phyloP scores from a whole-genome alignment of 2,113 vertebrate species.

The Dolichotis patagonum region DNA sequence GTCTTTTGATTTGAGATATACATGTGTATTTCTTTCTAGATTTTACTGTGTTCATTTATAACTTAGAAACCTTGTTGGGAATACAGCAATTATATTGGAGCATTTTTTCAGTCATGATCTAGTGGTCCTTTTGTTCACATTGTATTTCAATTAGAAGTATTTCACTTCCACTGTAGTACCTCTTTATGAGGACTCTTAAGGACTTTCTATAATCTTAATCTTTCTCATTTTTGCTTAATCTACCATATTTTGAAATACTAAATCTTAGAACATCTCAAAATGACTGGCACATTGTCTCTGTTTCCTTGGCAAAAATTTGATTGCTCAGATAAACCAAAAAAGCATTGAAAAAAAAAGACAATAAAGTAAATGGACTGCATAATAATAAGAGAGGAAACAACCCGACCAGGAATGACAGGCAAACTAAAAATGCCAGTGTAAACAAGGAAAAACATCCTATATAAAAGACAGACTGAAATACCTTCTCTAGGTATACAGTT shows the following conservation, averaged over 20 bases:
- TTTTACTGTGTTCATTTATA: neutral
- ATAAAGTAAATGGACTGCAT: neutral
- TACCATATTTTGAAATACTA: constrained; percentile 46
- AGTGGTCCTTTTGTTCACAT: constrained; percentile 39
- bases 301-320: constrained; percentile 27
- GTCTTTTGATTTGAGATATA: neutral
- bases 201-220: neutral
- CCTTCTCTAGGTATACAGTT: neutral
- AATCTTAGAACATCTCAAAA: neutral
- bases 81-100: neutral
- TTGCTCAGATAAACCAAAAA: constrained; percentile 5
- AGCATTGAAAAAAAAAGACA: neutral
- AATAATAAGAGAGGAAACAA: constrained; percentile 28
- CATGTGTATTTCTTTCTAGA: neutral
- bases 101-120: neutral
- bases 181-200: constrained; percentile 14
- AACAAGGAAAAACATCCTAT: neutral
- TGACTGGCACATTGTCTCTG: constrained; percentile 37
- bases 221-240: constrained; percentile 43
- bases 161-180: neutral
- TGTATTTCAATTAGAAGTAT: neutral
- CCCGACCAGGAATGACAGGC: neutral
- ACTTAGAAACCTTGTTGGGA: neutral
- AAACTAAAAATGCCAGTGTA: neutral
- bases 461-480: neutral